Percentiles rank a stretch among this genome's conserved stretches.
Evolutionary conservation across 2,797 vertebrate genomes (phyloP).

Genomic region (Morus bassanus): DNA sequence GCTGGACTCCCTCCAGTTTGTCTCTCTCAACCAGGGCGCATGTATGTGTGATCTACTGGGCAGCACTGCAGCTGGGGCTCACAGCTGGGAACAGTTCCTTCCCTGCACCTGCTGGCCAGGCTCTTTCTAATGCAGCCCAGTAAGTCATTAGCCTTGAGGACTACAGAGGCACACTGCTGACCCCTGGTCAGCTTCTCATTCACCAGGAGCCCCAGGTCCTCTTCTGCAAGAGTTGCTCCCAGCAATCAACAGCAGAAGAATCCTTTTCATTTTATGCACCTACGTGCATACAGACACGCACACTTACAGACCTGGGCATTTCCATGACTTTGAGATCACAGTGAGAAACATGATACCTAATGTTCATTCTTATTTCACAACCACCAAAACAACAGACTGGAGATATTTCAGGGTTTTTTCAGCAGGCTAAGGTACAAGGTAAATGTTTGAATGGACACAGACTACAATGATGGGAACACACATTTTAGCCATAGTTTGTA

Average conservation of each 20-base stretch:
- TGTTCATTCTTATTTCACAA: not conserved
- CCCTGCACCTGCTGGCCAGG: too few relatives aligned
- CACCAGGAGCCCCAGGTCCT: not conserved
- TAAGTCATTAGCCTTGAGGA: rapidly evolving
- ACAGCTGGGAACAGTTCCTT: not conserved
- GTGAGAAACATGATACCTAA: not conserved
- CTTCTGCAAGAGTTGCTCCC: not conserved
- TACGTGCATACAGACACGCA: rapidly evolving
- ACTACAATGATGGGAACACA: not conserved
- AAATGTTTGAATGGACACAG: not conserved
- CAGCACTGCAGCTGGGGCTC: not conserved
- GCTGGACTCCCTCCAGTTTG: rapidly evolving
- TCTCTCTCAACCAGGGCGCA: not conserved
- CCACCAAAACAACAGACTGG: not conserved
- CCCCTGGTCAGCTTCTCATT: not conserved
- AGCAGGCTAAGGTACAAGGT: not conserved
- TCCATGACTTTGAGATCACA: not conserved
- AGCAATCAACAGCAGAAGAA: not conserved
- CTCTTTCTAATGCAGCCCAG: not conserved
- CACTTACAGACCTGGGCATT: not conserved
- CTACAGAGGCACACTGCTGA: not conserved
- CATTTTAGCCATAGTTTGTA: not conserved
- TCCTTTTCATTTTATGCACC: not conserved
- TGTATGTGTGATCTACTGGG: not conserved
- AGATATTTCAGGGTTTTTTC: not conserved